Evolutionary conservation across 2,888 invertebrate genomes (phyloP), one percentile per base, ranked within the genome.

Genomic region (Microdon myrmicae): DNA sequence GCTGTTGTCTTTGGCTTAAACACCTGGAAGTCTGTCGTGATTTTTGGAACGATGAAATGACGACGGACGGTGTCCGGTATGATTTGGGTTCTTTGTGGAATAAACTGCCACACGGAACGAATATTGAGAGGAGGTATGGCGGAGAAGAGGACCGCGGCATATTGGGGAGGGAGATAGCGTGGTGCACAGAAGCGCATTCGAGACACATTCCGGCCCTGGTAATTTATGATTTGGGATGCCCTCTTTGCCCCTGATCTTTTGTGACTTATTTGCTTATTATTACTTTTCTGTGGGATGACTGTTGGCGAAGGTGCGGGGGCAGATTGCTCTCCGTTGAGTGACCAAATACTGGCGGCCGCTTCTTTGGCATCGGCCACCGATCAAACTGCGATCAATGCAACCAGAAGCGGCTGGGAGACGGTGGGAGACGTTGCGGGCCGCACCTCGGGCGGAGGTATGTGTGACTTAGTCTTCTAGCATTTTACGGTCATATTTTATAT

Each of bases 111-210:
- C 43, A 58, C 58, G 64, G 51, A 58, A 64, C 58, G 58, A 64
- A 64, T 64, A 64, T n/a, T n/a, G n/a, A n/a, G n/a, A n/a, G n/a
- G n/a, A n/a, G n/a, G n/a, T n/a, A n/a, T 37, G 38, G 26, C 37
- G 32, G 37, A 45, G 41, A 61, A 22, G 19, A 47, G 31, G 55
- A 58, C 58, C 29, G 47, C 51, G 64, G 51, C 58, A n/a, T n/a
- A n/a, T n/a, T n/a, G n/a, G n/a, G 22, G 22, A 5, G 8, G 8
- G 22, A 5, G 22, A 22, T 8, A 59, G 54, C 47, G 66, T 59
- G 66, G 59, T 66, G 66, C 66, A 66, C 66, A 66, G 66, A 66
- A 66, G 66, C 66, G 66, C 66, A 66, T 66, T 66, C 66, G 54
- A 66, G 66, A 66, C 66, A 66, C 66, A 66, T 66, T 66, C 66